Evolutionary conservation across 2,113 vertebrate genomes (phyloP), one percentile per base, ranked within the genome.

Genomic region (Otolemur garnettii): DNA sequence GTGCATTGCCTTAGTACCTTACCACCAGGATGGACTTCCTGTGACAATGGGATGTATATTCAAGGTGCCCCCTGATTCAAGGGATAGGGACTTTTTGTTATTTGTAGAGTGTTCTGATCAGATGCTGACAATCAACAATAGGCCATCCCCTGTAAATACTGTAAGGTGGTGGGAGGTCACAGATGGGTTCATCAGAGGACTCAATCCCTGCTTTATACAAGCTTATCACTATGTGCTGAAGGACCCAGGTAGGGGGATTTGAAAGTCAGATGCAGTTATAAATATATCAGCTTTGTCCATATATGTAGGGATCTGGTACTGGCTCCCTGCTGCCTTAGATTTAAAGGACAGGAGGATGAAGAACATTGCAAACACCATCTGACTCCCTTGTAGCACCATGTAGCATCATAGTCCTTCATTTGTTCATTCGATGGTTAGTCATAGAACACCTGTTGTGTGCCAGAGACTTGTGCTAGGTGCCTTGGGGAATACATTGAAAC

Each of bases 151-250:
- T 79, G 62, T 69, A 72, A 85, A 90, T 64, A 26, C 35, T 30
- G 24, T 66, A 86, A 38, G n/a, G 89, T 86, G 53, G 82, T 84
- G 50, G 71, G 75, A 92, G 59, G 88, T 92, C 60, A 19, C 55
- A 26, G 68, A 94, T 35, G 74, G 62, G 60, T 91, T 88, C 21
- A 77, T 87, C 38, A 78, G 83, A 91, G 75, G 78, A 19, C 0
- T 28, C 59, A 66, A 8, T 95, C 53, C 81, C 74, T 95, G 92
- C 83, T 81, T 94, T 83, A 83, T 75, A 91, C 79, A 87, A 28
- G 86, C 77, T 96, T 90, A 92, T 98, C 88, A 74, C 93, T 81
- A 0, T 81, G 74, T 85, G 78, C 68, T 86, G 85, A 96, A 94
- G 95, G 94, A 91, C 82, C 85, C 6, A 7, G 91, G 72, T 33